phyloP scores from a whole-genome alignment of 2,113 vertebrate genomes.

The Probosciger aterrimus region DNA sequence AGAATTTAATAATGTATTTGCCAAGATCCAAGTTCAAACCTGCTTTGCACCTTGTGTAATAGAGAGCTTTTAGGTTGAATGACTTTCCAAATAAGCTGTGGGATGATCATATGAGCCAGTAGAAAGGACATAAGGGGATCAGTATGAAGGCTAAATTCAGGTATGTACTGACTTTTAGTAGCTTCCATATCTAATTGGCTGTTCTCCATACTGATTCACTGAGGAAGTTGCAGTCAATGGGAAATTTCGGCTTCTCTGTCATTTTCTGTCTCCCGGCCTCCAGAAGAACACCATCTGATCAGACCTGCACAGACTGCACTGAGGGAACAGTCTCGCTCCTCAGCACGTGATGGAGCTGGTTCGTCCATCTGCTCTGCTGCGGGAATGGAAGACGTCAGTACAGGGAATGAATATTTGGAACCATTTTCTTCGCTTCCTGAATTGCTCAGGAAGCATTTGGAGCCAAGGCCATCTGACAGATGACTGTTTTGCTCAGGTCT shows the following conservation, averaged over 20 bases:
- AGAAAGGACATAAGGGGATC: neutral
- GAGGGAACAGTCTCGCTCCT: neutral
- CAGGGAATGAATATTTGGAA: neutral
- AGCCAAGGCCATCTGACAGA: conserved; percentile 5
- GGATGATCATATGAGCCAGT: neutral
- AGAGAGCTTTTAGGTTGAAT: neutral
- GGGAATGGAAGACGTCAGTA: neutral
- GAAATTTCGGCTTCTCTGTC: neutral
- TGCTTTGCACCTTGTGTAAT: neutral
- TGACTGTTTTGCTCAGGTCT: neutral
- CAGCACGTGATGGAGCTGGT: neutral
- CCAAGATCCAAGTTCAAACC: neutral
- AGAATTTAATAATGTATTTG: neutral
- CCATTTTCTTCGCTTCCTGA: neutral
- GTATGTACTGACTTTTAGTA: neutral
- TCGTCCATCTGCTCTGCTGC: neutral
- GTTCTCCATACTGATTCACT: neutral
- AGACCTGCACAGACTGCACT: neutral
- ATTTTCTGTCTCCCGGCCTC: neutral
- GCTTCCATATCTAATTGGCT: neutral
- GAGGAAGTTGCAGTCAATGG: neutral
- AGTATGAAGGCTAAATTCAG: neutral
- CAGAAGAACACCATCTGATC: neutral
- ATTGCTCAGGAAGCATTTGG: conserved; percentile 6
- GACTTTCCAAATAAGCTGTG: neutral